phyloP scores from a whole-genome alignment of 2,888 invertebrate genomes.

The Noctua pronuba region DNA sequence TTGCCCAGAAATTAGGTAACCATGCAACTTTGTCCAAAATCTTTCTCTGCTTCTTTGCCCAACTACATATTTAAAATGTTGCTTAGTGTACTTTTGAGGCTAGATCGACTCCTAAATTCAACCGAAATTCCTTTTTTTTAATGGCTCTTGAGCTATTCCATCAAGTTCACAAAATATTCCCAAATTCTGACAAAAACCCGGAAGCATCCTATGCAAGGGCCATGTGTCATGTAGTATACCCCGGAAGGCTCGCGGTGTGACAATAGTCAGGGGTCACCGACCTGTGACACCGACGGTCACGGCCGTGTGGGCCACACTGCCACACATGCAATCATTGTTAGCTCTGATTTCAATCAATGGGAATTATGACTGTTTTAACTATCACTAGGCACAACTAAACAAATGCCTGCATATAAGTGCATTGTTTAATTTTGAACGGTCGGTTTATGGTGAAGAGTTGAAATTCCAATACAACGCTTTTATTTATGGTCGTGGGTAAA shows the following conservation, averaged over 20 bases:
- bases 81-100: neutral
- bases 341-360: neutral
- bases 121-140: neutral
- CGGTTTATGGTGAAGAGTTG: neutral
- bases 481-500: neutral
- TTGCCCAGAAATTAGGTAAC: too few species aligned
- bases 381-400: neutral
- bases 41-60: too few species aligned
- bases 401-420: neutral
- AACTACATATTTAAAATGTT: too few species aligned
- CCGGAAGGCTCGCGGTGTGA: neutral
- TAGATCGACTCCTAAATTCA: neutral
- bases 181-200: neutral
- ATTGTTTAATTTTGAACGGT: neutral
- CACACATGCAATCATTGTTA: neutral
- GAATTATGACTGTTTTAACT: neutral
- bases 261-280: neutral
- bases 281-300: neutral
- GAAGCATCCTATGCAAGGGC: neutral
- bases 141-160: neutral
- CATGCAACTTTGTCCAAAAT: too few species aligned
- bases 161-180: neutral
- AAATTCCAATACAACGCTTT: neutral
- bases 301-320: neutral
- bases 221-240: neutral